A percentile compares a stretch with the other conserved stretches of the same genome.
phyloP scores from a whole-genome alignment of 2,888 invertebrate genomes.

The Pseudeuparius sepicola region DNA sequence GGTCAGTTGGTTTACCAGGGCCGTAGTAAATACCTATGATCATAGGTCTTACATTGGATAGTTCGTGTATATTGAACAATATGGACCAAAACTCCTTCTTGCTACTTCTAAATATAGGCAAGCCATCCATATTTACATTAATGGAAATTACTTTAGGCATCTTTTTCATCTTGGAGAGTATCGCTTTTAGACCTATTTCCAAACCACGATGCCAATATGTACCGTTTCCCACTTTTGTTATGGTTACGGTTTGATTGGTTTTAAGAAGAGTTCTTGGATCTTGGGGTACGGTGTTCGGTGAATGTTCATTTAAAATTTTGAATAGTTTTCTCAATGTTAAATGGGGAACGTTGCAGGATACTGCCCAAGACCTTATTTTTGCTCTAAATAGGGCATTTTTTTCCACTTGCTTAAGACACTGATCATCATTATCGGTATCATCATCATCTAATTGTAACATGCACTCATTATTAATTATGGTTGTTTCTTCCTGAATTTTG shows the following conservation, averaged over 20 bases:
- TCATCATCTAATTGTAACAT: too few relatives aligned
- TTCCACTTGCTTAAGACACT: too few relatives aligned
- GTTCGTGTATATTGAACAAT: slow-evolving; percentile 18
- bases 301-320: slow-evolving; percentile 1
- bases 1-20: slow-evolving; percentile 16
- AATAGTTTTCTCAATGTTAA: slow-evolving; percentile 3
- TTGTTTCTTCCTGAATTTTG: too few relatives aligned
- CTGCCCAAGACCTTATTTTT: slow-evolving; percentile 15
- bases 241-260: background rate
- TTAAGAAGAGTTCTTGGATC: slow-evolving; percentile 6
- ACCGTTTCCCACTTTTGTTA: slow-evolving; percentile 15
- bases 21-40: slow-evolving; percentile 20
- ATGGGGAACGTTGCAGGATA: slow-evolving; percentile 12
- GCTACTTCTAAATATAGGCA: slow-evolving; percentile 21
- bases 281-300: slow-evolving; percentile 4
- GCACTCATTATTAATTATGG: too few relatives aligned
- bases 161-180: slow-evolving; percentile 8
- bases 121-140: slow-evolving; percentile 22
- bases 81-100: slow-evolving; percentile 25
- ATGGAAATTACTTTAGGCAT: slow-evolving; percentile 15
- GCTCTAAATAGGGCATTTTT: slow-evolving; percentile 8
- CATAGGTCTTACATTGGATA: slow-evolving; percentile 18
- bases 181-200: slow-evolving; percentile 10
- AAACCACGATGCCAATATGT: slow-evolving; percentile 19
- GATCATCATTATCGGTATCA: too few relatives aligned